Conservation (phyloP, 2,113 vertebrate species). For the Otocyon megalotis region DNA sequence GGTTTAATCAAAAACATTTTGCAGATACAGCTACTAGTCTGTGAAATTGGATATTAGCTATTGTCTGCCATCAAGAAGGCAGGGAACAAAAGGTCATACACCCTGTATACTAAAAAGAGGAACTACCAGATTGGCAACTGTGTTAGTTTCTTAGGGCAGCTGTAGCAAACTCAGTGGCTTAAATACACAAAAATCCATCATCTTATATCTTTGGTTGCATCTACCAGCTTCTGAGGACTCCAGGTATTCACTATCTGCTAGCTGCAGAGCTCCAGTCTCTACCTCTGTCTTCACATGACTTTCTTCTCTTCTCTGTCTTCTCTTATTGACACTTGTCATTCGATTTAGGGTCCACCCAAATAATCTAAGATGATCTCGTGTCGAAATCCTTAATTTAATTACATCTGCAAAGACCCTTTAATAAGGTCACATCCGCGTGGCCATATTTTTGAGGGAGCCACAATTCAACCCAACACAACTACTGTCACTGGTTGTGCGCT, state of each 20-base stretch:
- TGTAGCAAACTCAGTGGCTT: neutral
- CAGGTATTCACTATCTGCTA: neutral
- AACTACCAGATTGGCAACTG: neutral
- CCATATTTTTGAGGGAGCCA: neutral
- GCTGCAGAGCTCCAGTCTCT: neutral
- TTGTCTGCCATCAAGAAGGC: neutral
- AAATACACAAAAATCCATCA: neutral
- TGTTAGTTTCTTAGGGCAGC: neutral
- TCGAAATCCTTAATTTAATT: neutral
- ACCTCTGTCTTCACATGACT: neutral
- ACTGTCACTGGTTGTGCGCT: neutral
- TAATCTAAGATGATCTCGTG: neutral
- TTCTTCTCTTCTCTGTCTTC: neutral
- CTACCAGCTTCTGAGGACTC: neutral
- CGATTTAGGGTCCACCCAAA: neutral
- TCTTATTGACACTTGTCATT: neutral
- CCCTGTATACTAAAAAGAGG: neutral
- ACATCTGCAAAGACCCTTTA: neutral
- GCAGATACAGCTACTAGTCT: slow-evolving; percentile 43
- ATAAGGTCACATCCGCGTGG: neutral
- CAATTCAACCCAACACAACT: neutral
- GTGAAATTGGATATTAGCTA: slow-evolving; percentile 53
- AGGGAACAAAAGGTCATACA: neutral
- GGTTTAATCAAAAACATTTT: slow-evolving; percentile 55
- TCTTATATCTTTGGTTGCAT: neutral